Conservation (phyloP, 2,797 vertebrate genomes). For the Neoniphon sammara region DNA sequence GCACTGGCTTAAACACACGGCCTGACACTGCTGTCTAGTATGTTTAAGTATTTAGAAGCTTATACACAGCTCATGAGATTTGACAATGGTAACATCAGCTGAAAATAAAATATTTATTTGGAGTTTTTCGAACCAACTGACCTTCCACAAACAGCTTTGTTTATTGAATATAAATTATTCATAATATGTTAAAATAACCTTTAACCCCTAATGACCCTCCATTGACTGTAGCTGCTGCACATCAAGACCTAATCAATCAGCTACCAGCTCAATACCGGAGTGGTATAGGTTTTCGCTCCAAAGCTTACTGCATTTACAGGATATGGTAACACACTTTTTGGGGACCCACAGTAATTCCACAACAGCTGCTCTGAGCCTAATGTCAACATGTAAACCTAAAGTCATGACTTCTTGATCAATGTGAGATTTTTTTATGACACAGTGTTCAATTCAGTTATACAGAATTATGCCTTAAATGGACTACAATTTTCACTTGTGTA, state of each 20-base stretch:
- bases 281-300: background rate
- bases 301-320: constrained; percentile 20
- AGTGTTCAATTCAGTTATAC: background rate
- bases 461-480: background rate
- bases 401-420: constrained; percentile 2
- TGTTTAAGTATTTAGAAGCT: background rate
- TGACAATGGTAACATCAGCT: background rate
- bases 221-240: constrained; percentile 20
- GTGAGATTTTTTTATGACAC: background rate
- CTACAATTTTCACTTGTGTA: background rate
- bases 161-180: background rate
- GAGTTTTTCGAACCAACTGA: background rate
- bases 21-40: constrained; percentile 1
- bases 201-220: constrained; percentile 19
- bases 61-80: background rate
- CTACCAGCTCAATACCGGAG: constrained; percentile 24
- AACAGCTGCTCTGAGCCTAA: background rate
- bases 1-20: constrained; percentile 9
- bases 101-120: background rate
- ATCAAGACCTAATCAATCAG: constrained; percentile 18
- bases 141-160: background rate
- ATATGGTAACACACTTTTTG: background rate
- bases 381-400: background rate
- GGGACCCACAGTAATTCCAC: background rate
- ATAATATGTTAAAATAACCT: background rate